These are phyloP conservation scores for Notarius lentiginosus DNA, from an alignment of 2,113 vertebrate species.

Conservation along the genomic window DNA sequence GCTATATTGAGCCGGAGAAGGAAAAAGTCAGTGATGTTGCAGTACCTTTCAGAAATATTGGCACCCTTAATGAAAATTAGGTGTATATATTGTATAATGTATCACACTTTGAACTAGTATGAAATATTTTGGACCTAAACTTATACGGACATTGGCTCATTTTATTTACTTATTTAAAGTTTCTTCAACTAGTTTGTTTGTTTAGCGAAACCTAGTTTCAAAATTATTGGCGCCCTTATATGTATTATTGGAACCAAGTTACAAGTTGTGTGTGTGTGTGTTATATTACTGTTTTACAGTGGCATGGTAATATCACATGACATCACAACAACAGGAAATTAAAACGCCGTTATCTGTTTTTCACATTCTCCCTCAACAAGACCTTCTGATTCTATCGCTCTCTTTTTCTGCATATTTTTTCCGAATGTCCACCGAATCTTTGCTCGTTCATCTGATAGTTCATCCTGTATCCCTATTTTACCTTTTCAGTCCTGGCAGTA, in stretches of 20 bases:
- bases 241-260: neutral
- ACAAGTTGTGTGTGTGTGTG: neutral
- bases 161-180: neutral
- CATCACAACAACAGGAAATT: constrained; percentile 37
- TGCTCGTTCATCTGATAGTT: neutral
- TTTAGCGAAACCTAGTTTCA: no score
- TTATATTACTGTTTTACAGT: no score
- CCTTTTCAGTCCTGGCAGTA: neutral
- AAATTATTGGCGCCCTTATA: neutral
- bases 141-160: neutral
- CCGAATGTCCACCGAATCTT: neutral
- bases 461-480: neutral
- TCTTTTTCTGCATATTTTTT: neutral
- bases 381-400: neutral
- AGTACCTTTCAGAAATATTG: neutral
- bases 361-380: neutral
- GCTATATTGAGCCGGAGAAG: neutral
- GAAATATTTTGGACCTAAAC: neutral
- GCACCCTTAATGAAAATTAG: neutral
- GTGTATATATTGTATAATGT: neutral
- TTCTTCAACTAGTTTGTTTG: neutral
- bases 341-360: constrained; percentile 41
- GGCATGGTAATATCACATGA: neutral
- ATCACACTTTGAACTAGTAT: neutral
- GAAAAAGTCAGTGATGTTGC: neutral